Evolutionary conservation across 2,113 vertebrate genomes (phyloP).

Genomic region (Megaptera novaeangliae): DNA sequence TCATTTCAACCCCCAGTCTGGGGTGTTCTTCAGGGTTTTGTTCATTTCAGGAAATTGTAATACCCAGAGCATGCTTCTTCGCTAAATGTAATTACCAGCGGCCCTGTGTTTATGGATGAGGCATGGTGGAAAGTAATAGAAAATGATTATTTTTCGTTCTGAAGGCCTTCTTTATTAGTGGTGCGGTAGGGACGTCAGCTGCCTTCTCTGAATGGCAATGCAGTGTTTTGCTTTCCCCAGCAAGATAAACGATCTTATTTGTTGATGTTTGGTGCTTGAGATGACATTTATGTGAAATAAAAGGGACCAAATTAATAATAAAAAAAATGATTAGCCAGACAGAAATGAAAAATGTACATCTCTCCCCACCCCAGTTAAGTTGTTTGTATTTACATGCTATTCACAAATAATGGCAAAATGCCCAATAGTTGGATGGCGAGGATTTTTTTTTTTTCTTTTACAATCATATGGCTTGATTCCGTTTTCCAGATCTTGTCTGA

Average conservation of each 20-base stretch:
- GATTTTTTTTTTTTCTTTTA: constrained; percentile 66
- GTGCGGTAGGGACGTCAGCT: constrained; percentile 71
- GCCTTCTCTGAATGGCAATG: constrained; percentile 78
- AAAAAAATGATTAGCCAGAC: constrained; percentile 72
- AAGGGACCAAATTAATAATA: constrained; percentile 80
- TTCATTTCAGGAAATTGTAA: constrained; percentile 76
- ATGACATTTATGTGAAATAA: constrained; percentile 83
- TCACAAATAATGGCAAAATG: constrained; percentile 74
- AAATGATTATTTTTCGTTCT: constrained; percentile 81
- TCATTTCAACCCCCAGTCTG: not conserved
- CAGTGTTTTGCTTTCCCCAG: constrained; percentile 77
- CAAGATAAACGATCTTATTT: constrained; percentile 82
- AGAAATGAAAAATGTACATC: constrained; percentile 72
- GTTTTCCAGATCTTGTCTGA: constrained; percentile 81
- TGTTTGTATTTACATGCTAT: constrained; percentile 76
- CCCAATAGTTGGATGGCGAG: constrained; percentile 68
- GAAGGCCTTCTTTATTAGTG: constrained; percentile 78
- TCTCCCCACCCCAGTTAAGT: constrained; percentile 66
- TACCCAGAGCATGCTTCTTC: constrained; percentile 70
- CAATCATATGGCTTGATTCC: constrained; percentile 82
- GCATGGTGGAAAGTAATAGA: constrained; percentile 75
- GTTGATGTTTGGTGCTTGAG: constrained; percentile 80
- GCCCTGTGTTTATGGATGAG: constrained; percentile 76
- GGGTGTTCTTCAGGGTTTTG: constrained; percentile 59
- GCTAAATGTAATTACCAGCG: constrained; percentile 76